Base-by-base conservation (phyloP, 30 jellyfish, hydroid and myxozoan genomes). In the Aurelia coerulea region DNA sequence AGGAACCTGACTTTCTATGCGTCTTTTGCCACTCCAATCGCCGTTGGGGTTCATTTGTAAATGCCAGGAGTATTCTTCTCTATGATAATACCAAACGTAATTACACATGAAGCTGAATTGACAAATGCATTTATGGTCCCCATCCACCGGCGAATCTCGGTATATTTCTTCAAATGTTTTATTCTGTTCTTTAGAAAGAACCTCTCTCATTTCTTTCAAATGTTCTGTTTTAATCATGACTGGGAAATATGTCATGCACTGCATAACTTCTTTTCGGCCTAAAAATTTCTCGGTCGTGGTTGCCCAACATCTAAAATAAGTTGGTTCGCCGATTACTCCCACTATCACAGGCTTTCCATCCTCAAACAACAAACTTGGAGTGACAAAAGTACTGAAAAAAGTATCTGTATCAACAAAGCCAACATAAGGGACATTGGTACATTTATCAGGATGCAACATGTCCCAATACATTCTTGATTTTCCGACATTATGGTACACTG, bases 161-260 rank as follows among this genome's bases (percentile, higher is more conserved):
- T 69, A 81, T 56, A 81, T 75, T 68, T 15, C 19, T 3, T 51
- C 62, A 37, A 81, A 81, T 17, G 31, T 63, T 68, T 68, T 68
- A 4, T 72, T 35, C 29, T 68, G 89, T 49, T 54, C 32, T 46
- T 68, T 81, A 4, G 79, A 42, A 15, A 81, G 62, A 23, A 33
- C 19, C 29, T 59, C 85, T 39, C 91, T 29, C 91, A 81, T 64
- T 41, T 65, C 73, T 34, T 33, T 72, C 85, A 81, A 23, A 68
- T 81, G 91, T 19, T 34, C 74, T 39, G 80, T 54, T 56, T 83
- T 83, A 2, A 83, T 41, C 68, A 73, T 68, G 39, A 83, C 88
- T 1, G 92, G 92, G 54, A 83, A 83, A 70, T 56, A 34, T 14
- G 86, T n/a, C 92, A 83, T 83, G 10, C 92, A 83, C 62, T 59